Conservation (phyloP, 2,888 invertebrate genomes). For the Drosophila setosimentum region DNA sequence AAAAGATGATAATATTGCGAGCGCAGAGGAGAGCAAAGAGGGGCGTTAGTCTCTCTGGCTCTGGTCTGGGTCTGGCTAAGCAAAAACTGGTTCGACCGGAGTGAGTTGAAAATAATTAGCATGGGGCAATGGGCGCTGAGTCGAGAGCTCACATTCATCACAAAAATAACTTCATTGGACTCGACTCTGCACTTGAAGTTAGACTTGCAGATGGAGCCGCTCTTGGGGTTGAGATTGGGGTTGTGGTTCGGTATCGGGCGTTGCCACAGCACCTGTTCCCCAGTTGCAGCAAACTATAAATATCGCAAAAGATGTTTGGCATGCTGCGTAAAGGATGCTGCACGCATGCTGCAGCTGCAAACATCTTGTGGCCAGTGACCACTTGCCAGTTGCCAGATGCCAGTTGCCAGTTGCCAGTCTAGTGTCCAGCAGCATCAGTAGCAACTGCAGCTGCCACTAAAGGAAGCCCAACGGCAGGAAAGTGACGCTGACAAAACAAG, state of each 20-base stretch:
- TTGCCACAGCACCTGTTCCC: conserved; percentile 74
- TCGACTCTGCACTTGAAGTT: conserved; percentile 8
- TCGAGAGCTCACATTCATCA: conserved; percentile 60
- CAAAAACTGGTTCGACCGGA: conserved; percentile 64
- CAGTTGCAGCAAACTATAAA: conserved; percentile 68
- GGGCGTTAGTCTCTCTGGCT: neutral
- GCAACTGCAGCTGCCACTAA: conserved; percentile 63
- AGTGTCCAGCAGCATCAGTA: conserved; percentile 28
- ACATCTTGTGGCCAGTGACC: conserved; percentile 63
- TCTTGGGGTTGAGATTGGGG: neutral
- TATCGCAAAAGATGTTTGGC: conserved; percentile 77
- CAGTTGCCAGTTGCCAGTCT: conserved; percentile 1
- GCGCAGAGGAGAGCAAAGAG: conserved; percentile 6
- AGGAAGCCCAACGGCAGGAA: conserved; percentile 79
- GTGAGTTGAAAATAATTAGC: conserved; percentile 65
- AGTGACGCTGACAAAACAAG: conserved; percentile 76
- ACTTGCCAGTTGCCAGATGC: conserved; percentile 28
- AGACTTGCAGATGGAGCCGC: conserved; percentile 13
- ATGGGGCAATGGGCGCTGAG: conserved; percentile 55
- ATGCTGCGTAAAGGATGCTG: conserved; percentile 79
- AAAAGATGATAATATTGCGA: conserved; percentile 72
- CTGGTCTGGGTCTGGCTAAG: neutral
- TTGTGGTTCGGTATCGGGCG: conserved; percentile 51
- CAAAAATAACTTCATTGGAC: conserved; percentile 70
- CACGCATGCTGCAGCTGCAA: conserved; percentile 75